Conservation (phyloP, 2,888 invertebrate species). For the Aporophyla lueneburgensis region DNA sequence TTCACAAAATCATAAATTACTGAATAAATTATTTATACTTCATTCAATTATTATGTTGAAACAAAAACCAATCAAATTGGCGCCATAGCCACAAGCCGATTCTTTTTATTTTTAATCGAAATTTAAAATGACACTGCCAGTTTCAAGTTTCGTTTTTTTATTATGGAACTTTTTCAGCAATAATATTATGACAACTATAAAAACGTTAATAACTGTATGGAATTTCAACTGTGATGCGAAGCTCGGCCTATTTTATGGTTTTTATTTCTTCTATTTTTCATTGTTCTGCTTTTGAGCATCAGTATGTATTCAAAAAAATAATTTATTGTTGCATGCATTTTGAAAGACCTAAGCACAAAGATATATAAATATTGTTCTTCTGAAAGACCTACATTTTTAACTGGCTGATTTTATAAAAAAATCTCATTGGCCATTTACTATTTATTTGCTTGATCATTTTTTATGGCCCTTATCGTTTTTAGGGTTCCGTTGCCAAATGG, state of each 20-base stretch:
- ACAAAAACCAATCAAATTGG: neutral
- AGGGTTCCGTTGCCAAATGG: too few species aligned
- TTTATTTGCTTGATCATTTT: slow-evolving; percentile 8
- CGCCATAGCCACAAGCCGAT: neutral
- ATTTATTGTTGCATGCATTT: slow-evolving; percentile 11
- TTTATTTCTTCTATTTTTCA: slow-evolving; percentile 16
- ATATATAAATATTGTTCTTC: slow-evolving; percentile 22
- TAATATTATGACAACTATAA: slow-evolving; percentile 16
- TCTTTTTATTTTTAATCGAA: neutral
- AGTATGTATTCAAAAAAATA: neutral
- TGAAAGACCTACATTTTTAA: slow-evolving; percentile 15
- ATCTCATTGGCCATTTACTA: neutral
- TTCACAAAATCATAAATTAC: neutral
- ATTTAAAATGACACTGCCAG: slow-evolving; percentile 17
- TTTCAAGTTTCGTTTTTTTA: slow-evolving; percentile 1
- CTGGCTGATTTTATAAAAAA: slow-evolving; percentile 23
- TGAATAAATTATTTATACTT: neutral
- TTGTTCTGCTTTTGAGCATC: slow-evolving; percentile 23
- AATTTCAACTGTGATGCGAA: slow-evolving; percentile 1
- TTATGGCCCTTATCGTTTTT: slow-evolving; percentile 11
- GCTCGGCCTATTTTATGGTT: slow-evolving; percentile 11
- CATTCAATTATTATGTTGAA: neutral
- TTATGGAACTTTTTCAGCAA: slow-evolving; percentile 9
- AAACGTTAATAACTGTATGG: slow-evolving; percentile 18
- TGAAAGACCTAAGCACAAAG: slow-evolving; percentile 6